Evolutionary conservation across 2,113 vertebrate species (phyloP).

Genomic region (Macroglossus sobrinus): DNA sequence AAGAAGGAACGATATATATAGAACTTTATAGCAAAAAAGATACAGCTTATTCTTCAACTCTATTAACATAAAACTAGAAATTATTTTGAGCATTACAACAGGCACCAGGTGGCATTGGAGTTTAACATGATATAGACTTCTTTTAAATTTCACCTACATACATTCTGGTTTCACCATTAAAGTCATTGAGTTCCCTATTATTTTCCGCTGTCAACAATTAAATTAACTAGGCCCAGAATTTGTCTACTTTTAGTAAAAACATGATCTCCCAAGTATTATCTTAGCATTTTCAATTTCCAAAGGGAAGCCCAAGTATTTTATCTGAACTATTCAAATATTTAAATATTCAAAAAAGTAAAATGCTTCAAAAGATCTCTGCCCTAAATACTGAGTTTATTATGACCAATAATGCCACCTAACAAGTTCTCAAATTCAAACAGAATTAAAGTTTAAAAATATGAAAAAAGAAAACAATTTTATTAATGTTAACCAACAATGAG

Average conservation of each 20-base stretch:
- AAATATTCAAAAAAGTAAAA: background rate
- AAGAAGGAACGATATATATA: background rate
- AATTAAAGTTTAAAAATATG: background rate
- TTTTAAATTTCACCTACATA: background rate
- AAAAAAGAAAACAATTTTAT: background rate
- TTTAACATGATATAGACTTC: background rate
- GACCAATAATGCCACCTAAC: background rate
- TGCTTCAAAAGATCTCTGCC: background rate
- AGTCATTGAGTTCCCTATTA: background rate
- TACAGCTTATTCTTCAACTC: background rate
- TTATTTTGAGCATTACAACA: background rate
- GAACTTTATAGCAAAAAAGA: background rate
- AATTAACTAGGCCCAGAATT: background rate
- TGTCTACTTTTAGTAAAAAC: background rate
- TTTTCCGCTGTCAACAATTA: background rate
- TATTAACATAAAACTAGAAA: background rate
- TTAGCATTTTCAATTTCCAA: constrained; percentile 9
- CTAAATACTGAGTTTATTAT: background rate
- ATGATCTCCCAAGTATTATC: background rate
- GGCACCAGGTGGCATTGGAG: background rate
- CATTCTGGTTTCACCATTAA: background rate
- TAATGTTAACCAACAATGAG: background rate
- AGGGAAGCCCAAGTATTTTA: background rate
- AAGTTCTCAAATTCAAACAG: background rate
- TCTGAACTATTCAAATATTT: background rate